phyloP scores from a whole-genome alignment of 2,797 vertebrate genomes.

The Natrix natrix region DNA sequence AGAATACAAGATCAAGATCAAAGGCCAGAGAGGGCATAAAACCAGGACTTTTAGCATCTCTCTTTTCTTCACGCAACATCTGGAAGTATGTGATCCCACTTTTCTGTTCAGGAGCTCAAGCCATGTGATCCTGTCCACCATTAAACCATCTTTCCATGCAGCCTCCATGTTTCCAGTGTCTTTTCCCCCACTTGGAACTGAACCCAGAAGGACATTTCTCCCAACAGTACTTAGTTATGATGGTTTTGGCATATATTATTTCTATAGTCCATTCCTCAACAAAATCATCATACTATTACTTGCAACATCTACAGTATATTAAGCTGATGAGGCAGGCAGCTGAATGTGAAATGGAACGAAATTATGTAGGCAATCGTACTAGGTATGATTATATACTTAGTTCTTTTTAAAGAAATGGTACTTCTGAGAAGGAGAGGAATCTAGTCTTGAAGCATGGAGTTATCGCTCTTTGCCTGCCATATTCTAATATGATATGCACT shows the following conservation, averaged over 20 bases:
- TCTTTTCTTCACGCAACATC: no score
- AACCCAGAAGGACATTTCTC: no score
- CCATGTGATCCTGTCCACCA: no score
- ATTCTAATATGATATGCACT: neutral
- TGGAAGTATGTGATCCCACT: no score
- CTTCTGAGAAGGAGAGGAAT: neutral
- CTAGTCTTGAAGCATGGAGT: neutral
- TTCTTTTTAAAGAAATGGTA: neutral
- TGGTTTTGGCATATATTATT: neutral
- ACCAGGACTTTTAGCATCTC: no score
- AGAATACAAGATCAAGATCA: no score
- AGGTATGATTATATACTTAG: neutral
- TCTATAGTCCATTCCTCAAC: neutral
- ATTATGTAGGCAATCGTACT: neutral
- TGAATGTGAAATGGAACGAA: neutral
- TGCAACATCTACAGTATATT: neutral
- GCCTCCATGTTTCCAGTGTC: no score
- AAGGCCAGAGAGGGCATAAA: no score
- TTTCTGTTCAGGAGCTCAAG: no score
- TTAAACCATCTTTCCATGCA: no score
- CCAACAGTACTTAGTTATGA: neutral
- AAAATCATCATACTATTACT: neutral
- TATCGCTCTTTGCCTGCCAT: neutral
- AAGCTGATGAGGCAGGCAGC: neutral
- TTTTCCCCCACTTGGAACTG: no score